phyloP scores from a whole-genome alignment of 2,888 invertebrate genomes.

The Cephus spinipes region DNA sequence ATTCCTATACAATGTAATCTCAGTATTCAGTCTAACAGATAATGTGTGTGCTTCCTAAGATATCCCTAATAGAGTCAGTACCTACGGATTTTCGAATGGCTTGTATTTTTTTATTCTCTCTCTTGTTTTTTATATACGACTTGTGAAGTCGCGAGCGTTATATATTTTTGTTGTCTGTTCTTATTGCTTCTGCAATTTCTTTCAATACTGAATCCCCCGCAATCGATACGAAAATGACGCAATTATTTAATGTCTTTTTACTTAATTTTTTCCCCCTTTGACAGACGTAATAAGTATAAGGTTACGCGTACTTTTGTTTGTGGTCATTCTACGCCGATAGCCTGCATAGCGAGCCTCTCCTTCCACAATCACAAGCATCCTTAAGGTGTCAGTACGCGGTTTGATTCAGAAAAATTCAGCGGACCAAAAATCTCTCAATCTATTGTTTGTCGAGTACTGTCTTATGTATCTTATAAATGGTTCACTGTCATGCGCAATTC shows the following conservation, averaged over 20 bases:
- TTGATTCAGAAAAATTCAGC: constrained; percentile 37
- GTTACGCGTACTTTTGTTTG: constrained; percentile 46
- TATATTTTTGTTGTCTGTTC: background rate
- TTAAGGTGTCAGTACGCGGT: constrained; percentile 53
- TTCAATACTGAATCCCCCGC: constrained; percentile 28
- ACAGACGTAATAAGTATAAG: constrained; percentile 42
- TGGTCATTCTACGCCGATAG: constrained; percentile 59
- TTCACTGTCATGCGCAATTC: background rate
- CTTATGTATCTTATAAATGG: background rate
- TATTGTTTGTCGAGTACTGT: background rate
- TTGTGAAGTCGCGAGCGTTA: background rate
- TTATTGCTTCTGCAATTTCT: constrained; percentile 16
- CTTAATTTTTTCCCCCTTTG: constrained; percentile 19
- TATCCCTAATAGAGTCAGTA: background rate
- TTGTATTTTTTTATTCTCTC: background rate
- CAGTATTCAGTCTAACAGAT: constrained; percentile 3
- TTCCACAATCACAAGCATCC: constrained; percentile 37
- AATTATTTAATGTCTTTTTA: constrained; percentile 31
- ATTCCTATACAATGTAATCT: background rate
- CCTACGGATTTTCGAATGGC: background rate
- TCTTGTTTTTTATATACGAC: background rate
- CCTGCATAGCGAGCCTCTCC: constrained; percentile 51
- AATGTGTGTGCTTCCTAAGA: background rate
- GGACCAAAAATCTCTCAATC: constrained; percentile 35
- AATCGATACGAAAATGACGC: constrained; percentile 40